These are phyloP conservation scores for Drosophila lacertosa DNA, from an alignment of 1,140 invertebrate species.

Conservation along the genomic window DNA sequence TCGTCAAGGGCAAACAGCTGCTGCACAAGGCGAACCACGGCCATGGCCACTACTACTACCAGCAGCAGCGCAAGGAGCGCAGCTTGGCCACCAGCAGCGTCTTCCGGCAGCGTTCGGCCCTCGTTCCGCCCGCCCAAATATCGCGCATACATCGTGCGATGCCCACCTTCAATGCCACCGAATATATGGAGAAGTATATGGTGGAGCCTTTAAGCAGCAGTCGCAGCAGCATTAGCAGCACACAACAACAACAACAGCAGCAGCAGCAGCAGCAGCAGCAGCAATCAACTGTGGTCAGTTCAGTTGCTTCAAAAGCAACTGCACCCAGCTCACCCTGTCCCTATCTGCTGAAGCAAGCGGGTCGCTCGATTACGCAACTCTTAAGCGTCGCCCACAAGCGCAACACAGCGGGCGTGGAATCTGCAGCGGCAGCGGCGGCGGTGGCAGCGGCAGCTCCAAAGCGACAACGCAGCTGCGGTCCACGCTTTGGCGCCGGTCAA, in stretches of 20 bases:
- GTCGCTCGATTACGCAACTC: constrained; percentile 69
- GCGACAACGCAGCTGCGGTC: constrained; percentile 75
- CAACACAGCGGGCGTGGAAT: constrained; percentile 17
- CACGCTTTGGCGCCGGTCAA: constrained; percentile 54
- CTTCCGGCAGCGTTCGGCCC: constrained; percentile 66
- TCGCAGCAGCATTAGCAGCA: constrained; percentile 62
- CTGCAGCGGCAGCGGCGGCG: constrained; percentile 32
- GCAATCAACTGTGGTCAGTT: background rate
- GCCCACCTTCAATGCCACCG: constrained; percentile 82
- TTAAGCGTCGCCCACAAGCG: constrained; percentile 63
- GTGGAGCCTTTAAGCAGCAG: constrained; percentile 68
- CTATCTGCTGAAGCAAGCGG: constrained; percentile 64
- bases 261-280: constrained; percentile 3
- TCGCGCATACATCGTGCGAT: constrained; percentile 74
- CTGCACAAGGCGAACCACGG: constrained; percentile 62
- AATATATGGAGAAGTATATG: constrained; percentile 80
- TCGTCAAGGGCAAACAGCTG: constrained; percentile 81
- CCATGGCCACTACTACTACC: constrained; percentile 62
- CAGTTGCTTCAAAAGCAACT: no score
- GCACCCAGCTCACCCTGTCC: no score
- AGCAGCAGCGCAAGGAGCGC: constrained; percentile 67
- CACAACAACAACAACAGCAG: constrained; percentile 10
- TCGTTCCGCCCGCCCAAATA: constrained; percentile 55
- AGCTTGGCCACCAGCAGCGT: constrained; percentile 66
- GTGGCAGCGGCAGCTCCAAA: constrained; percentile 43